Conservation (phyloP, 2,888 invertebrate genomes). For the Aphodius granarius region DNA sequence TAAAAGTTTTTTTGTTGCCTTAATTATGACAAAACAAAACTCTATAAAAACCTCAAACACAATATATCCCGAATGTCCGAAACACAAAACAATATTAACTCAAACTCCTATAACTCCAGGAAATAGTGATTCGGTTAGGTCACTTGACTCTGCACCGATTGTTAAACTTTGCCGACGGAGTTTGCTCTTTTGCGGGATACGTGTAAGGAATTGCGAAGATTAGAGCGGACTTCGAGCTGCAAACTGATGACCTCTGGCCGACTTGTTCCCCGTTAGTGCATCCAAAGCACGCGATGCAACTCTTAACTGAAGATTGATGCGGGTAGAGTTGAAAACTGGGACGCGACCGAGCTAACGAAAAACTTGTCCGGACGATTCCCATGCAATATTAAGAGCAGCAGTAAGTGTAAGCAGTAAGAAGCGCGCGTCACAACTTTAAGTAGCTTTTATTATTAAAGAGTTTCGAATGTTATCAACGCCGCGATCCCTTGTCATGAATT, state of each 20-base stretch:
- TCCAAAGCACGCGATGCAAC: background rate
- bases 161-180: background rate
- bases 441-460: background rate
- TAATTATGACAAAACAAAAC: too few species aligned
- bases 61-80: background rate
- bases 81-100: background rate
- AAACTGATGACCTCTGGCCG: background rate
- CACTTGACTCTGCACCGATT: background rate
- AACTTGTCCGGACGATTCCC: background rate
- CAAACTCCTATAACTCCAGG: background rate
- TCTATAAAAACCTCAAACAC: background rate
- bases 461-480: background rate
- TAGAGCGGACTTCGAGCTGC: background rate
- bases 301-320: background rate
- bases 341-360: background rate
- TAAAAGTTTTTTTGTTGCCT: too few species aligned
- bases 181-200: background rate
- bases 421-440: background rate
- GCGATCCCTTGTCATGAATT: background rate
- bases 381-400: background rate
- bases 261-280: background rate
- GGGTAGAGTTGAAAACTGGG: background rate
- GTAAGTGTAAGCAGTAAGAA: background rate
- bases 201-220: background rate
- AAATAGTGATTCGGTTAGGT: background rate